These are phyloP conservation scores for Lypha dubia DNA, from an alignment of 2,888 invertebrate genomes.

Conservation along the genomic window DNA sequence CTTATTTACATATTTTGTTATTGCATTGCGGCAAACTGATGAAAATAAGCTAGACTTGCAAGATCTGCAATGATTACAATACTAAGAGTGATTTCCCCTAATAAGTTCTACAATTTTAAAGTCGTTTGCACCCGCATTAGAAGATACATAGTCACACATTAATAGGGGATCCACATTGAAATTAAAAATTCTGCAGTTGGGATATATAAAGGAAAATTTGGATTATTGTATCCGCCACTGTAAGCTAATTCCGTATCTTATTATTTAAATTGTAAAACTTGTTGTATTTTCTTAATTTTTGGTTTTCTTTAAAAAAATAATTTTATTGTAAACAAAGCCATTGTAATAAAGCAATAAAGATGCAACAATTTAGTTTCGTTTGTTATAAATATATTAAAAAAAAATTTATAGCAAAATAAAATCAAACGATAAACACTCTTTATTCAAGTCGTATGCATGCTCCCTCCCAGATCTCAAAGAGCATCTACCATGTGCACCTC, in stretches of 20 bases:
- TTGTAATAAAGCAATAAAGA: conserved; percentile 1
- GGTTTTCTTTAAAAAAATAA: conserved; percentile 5
- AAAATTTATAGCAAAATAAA: neutral
- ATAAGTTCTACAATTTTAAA: too few species aligned
- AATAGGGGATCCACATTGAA: too few species aligned
- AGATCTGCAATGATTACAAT: too few species aligned
- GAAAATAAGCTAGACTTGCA: too few species aligned
- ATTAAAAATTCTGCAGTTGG: too few species aligned
- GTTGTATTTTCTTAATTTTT: neutral
- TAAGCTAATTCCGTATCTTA: neutral
- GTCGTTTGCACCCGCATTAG: too few species aligned
- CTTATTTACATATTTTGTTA: too few species aligned
- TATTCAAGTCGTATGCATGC: neutral
- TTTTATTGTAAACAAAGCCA: conserved; percentile 10
- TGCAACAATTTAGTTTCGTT: conserved; percentile 1
- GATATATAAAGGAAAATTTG: too few species aligned
- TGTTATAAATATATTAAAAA: conserved; percentile 1
- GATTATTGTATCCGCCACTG: neutral
- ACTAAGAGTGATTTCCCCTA: too few species aligned
- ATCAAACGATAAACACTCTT: neutral
- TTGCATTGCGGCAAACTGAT: too few species aligned
- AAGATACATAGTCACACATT: too few species aligned
- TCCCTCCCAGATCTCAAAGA: neutral
- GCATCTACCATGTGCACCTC: neutral
- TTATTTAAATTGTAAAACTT: neutral